Evolutionary conservation across 1,140 invertebrate species (phyloP).

Genomic region (Andricus grossulariae): DNA sequence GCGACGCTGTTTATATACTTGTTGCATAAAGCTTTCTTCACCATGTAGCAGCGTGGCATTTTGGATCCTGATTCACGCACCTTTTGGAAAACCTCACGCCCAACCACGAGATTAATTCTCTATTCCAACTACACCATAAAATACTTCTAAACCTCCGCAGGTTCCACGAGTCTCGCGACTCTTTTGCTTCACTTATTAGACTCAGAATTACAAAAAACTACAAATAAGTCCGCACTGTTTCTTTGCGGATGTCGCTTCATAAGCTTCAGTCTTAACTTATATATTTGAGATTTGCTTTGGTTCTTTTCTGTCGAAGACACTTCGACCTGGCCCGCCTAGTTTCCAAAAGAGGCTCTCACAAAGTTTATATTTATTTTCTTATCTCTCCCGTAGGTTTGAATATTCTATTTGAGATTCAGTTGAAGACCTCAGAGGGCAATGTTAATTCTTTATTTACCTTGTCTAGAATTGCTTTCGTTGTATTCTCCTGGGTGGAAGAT

Average conservation of each 20-base stretch:
- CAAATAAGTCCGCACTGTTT: not conserved
- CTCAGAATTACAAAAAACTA: too few relatives aligned
- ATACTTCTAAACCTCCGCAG: too few relatives aligned
- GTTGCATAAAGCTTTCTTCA: conserved; percentile 77
- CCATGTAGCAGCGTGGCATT: conserved; percentile 78
- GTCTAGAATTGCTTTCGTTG: conserved; percentile 76
- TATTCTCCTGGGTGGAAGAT: conserved; percentile 71
- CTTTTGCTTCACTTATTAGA: too few relatives aligned
- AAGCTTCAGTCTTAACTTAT: conserved; percentile 12
- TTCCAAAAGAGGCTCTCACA: not conserved
- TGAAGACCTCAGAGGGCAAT: conserved; percentile 34
- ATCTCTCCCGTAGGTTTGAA: conserved; percentile 27
- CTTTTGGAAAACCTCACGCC: too few relatives aligned
- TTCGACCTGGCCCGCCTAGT: conserved; percentile 18
- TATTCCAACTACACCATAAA: too few relatives aligned
- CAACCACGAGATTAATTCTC: too few relatives aligned
- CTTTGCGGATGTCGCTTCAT: not conserved
- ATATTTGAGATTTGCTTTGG: conserved; percentile 3
- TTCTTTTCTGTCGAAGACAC: conserved; percentile 48
- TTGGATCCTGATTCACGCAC: conserved; percentile 45
- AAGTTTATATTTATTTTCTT: conserved; percentile 30
- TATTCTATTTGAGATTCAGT: not conserved
- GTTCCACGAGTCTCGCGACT: too few relatives aligned
- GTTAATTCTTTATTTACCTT: conserved; percentile 64
- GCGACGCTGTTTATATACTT: conserved; percentile 74